Conservation (phyloP, 2,888 invertebrate genomes). For the Melanostoma mellinum region DNA sequence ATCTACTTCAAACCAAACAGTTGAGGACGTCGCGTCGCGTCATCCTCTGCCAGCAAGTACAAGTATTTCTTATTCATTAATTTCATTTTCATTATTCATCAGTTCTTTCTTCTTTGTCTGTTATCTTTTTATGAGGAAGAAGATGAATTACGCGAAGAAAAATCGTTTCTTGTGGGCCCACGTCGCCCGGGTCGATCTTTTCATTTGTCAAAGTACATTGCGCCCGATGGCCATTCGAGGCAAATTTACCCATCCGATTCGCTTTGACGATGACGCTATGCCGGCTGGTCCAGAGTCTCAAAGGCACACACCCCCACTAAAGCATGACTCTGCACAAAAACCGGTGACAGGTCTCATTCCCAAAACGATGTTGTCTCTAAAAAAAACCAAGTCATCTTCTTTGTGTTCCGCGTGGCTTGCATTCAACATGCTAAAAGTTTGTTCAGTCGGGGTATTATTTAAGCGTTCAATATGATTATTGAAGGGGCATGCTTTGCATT, state of each 20-base stretch:
- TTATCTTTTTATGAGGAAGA: background rate
- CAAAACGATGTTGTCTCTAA: slow-evolving; percentile 52
- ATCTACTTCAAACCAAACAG: no score
- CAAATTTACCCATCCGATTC: background rate
- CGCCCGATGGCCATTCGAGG: slow-evolving; percentile 7
- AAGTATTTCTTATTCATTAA: slow-evolving; percentile 19
- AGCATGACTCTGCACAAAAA: background rate
- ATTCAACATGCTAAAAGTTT: slow-evolving; percentile 20
- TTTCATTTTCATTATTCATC: background rate
- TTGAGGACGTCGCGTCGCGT: no score
- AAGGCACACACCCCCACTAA: background rate
- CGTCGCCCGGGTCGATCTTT: slow-evolving; percentile 10
- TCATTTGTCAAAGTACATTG: slow-evolving; percentile 42
- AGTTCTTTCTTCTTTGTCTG: background rate
- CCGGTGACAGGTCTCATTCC: slow-evolving; percentile 51
- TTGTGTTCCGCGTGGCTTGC: background rate
- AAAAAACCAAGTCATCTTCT: slow-evolving; percentile 35
- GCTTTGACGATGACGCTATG: background rate
- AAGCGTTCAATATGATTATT: slow-evolving; percentile 43
- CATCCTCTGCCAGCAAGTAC: no score
- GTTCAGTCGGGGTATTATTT: slow-evolving; percentile 6
- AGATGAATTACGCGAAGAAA: slow-evolving; percentile 8
- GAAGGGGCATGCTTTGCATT: slow-evolving; percentile 28
- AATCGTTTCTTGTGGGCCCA: slow-evolving; percentile 7
- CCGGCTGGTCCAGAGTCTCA: slow-evolving; percentile 1